These are phyloP conservation scores for Wasmannia auropunctata DNA, from an alignment of 1,140 invertebrate species.

Conservation along the genomic window DNA sequence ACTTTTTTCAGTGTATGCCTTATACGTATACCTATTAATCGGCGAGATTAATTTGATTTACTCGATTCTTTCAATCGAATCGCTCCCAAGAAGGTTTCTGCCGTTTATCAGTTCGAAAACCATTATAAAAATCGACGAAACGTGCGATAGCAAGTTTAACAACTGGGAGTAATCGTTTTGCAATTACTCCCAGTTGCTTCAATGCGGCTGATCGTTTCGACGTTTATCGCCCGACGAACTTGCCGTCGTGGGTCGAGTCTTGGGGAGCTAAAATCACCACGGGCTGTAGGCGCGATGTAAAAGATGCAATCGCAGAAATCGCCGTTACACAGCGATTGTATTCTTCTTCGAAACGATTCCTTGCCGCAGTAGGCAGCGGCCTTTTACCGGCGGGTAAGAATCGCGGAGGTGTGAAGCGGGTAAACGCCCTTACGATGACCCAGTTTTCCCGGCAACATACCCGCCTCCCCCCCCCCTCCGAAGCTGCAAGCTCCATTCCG, in stretches of 20 bases:
- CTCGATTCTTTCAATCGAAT: background rate
- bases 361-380: background rate
- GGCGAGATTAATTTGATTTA: background rate
- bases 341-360: background rate
- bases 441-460: constrained; percentile 30
- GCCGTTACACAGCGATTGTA: background rate
- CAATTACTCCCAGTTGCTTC: background rate
- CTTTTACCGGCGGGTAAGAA: constrained; percentile 3
- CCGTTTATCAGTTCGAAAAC: background rate
- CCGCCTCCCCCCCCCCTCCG: too few relatives aligned
- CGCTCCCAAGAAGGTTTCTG: background rate
- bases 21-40: too few relatives aligned
- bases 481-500: background rate
- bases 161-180: too few relatives aligned
- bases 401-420: constrained; percentile 43
- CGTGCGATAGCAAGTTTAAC: background rate
- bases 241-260: background rate
- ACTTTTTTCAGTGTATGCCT: too few relatives aligned
- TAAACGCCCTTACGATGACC: constrained; percentile 56
- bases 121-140: background rate
- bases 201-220: background rate
- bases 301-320: background rate
- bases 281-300: background rate
- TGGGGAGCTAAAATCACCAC: background rate
- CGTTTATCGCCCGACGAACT: background rate